Evolutionary conservation across 2,113 vertebrate genomes (phyloP).

Genomic region (Litocranius walleri): DNA sequence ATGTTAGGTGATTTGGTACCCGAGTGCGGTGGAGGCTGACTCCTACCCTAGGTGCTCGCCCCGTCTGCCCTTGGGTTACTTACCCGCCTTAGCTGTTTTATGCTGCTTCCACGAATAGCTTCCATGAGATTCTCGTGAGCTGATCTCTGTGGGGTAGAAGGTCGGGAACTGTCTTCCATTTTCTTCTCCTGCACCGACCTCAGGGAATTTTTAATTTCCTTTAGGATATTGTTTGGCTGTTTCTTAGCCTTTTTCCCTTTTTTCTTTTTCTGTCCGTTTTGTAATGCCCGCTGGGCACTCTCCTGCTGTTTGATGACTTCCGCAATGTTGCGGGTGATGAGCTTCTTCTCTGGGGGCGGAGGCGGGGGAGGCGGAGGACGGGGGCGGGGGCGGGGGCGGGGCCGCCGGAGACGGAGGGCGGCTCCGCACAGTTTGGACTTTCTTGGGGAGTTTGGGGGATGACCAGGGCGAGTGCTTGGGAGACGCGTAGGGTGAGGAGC

Average conservation of each 20-base stretch:
- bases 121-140: conserved; percentile 95
- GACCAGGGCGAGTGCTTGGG: conserved; percentile 89
- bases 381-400: background rate
- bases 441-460: conserved; percentile 87
- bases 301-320: conserved; percentile 94
- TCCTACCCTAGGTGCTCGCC: background rate
- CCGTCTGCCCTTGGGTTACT: conserved; percentile 60
- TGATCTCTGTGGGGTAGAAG: conserved; percentile 92
- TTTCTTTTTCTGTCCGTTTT: conserved; percentile 84
- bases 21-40: fast-evolving
- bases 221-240: conserved; percentile 85
- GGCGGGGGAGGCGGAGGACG: conserved; percentile 29
- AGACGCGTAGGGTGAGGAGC: conserved; percentile 88
- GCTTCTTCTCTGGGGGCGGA: conserved; percentile 80
- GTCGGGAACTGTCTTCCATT: conserved; percentile 88
- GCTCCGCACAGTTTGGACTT: conserved; percentile 75
- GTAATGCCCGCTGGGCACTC: conserved; percentile 79
- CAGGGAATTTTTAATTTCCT: conserved; percentile 93
- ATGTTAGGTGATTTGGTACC: background rate
- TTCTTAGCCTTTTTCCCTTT: conserved; percentile 89
- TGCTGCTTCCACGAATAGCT: conserved; percentile 89
- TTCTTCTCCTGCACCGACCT: conserved; percentile 88
- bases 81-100: conserved; percentile 86
- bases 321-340: conserved; percentile 92
- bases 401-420: conserved; percentile 68